A percentile compares a stretch with the other conserved stretches of the same genome.
Conservation (phyloP, 2,113 vertebrate species). For the Uropsilus gracilis region DNA sequence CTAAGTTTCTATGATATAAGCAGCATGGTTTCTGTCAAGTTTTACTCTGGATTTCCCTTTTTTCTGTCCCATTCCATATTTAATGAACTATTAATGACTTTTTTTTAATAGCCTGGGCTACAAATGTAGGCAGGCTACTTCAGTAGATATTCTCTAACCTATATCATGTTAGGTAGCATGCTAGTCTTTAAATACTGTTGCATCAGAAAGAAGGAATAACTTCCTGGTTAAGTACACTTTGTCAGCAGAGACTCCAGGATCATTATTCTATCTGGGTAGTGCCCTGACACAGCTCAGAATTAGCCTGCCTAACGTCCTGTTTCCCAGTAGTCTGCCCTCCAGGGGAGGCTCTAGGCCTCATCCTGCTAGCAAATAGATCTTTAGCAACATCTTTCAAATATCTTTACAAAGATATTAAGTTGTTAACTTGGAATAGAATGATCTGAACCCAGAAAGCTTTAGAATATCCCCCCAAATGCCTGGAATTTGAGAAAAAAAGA, state of each 20-base stretch:
- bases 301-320: background rate
- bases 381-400: too few species aligned
- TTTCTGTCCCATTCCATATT: background rate
- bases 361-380: background rate
- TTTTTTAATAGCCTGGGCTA: background rate
- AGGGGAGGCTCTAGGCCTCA: background rate
- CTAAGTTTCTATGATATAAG: background rate
- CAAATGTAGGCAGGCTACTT: background rate
- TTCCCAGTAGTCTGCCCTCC: background rate
- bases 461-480: constrained; percentile 19
- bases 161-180: background rate
- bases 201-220: background rate
- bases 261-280: background rate
- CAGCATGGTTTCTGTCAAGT: background rate
- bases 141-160: background rate
- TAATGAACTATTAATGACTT: background rate
- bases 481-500: constrained; percentile 59
- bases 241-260: background rate
- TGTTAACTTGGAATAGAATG: constrained; percentile 3
- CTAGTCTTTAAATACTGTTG: background rate
- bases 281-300: background rate
- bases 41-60: background rate
- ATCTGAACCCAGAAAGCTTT: background rate
- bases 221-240: background rate
- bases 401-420: background rate